phyloP scores from a whole-genome alignment of 2,797 vertebrate species.

The Dryobates pubescens region DNA sequence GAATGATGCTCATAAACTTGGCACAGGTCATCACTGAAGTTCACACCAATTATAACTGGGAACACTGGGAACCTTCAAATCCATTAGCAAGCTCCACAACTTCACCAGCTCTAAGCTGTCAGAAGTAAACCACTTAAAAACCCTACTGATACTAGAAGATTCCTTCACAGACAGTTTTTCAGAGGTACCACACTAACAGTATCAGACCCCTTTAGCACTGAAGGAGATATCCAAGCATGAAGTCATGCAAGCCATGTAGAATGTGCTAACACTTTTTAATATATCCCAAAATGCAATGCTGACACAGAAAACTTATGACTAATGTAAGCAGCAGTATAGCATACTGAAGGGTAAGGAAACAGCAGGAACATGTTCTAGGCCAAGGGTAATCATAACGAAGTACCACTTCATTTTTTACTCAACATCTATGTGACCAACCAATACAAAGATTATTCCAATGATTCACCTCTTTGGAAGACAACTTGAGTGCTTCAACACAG shows the following conservation, averaged over 20 bases:
- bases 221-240: not conserved
- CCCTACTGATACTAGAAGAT: not conserved
- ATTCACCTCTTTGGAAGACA: slow-evolving; percentile 63
- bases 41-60: not conserved
- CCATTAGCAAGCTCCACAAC: not conserved
- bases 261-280: not conserved
- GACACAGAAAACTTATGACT: not conserved
- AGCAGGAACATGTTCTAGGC: not conserved
- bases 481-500: not conserved
- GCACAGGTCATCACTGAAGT: not conserved
- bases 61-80: not conserved
- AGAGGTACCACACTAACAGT: not conserved
- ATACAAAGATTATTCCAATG: not conserved
- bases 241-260: not conserved
- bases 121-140: not conserved
- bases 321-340: not conserved
- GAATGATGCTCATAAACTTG: not conserved
- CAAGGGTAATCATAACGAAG: not conserved
- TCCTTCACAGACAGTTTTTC: not conserved
- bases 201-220: not conserved
- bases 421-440: not conserved
- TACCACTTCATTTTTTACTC: no score
- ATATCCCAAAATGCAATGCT: not conserved
- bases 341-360: not conserved
- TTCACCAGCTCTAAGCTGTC: not conserved